Base-by-base conservation (phyloP, 2,888 invertebrate species). In the Chirona hameri region DNA sequence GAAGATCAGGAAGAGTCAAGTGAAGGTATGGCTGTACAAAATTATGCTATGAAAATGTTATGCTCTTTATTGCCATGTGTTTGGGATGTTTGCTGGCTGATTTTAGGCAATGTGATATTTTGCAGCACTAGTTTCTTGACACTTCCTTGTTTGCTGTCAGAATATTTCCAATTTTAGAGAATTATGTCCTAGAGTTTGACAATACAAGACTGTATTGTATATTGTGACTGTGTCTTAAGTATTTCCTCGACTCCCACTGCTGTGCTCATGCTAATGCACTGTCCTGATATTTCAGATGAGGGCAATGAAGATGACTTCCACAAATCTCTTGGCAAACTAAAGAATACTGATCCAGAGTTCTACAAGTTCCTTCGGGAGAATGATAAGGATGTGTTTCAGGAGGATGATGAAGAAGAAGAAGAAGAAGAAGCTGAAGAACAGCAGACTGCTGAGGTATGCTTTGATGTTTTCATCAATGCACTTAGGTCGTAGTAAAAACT, bases 321-420 rank as follows among this genome's bases (percentile, higher is more conserved):
- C 29, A 31, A 72, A 15, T 72, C 72, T 12, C 21, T 72, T 15
- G 39, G 18, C 18, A 72, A 72, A 10, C 39, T 72, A 3, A 72
- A 72, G 21, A 31, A 39, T 18, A 21, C 72, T n/a, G 72, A 72
- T 31, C 72, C 72, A 15, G n/a, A 24, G 18, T 72, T 72, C 31
- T 72, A 72, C 72, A 72, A 72, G 39, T 72, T 72, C 39, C 39
- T 72, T 3, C 72, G 39, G 39, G 72, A 72, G 4, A 72, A 72
- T 39, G 72, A 72, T 31, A 72, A 39, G 18, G 72, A 72, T 72
- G 72, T 72, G 31, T 21, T 72, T 18, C 31, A 72, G 39, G 15
- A 18, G 15, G 21, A 72, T 4, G 72, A 72, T 4, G 72, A 72
- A 21, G 72, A 72, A 39, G 7, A 72, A 39, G 72, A 72, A 21